Conservation (phyloP, 2,888 invertebrate genomes). For the Mythimna impura region DNA sequence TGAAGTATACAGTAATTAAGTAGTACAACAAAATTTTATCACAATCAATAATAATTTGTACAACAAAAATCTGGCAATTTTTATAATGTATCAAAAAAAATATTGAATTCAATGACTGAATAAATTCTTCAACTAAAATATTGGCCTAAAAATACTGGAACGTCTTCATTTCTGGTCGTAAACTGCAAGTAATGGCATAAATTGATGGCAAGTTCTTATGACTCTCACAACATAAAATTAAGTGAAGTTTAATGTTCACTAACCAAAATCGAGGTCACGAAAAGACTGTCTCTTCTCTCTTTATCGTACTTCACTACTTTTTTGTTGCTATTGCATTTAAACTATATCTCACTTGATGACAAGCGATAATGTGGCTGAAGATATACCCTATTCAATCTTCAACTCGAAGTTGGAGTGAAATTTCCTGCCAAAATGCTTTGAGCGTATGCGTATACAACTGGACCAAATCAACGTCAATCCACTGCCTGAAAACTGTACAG, state of each 20-base stretch:
- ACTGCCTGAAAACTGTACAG: background rate
- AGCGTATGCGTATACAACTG: background rate
- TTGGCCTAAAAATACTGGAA: conserved; percentile 22
- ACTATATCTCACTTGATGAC: background rate
- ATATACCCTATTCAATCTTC: no score
- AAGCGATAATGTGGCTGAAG: background rate
- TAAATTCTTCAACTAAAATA: conserved; percentile 27
- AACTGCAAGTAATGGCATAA: conserved; percentile 37
- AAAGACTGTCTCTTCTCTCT: background rate
- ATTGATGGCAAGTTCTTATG: conserved; percentile 43
- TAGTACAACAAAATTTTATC: no score
- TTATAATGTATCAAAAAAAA: background rate
- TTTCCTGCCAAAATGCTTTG: no score
- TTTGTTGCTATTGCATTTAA: background rate
- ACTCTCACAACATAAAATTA: conserved; percentile 35
- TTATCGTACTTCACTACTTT: background rate
- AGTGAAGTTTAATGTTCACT: conserved; percentile 39
- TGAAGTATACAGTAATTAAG: background rate
- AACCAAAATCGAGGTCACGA: conserved; percentile 5
- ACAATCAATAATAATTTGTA: no score
- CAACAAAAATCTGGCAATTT: background rate
- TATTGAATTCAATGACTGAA: background rate
- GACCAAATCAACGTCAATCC: background rate
- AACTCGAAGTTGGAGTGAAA: no score
- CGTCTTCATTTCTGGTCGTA: conserved; percentile 49